Percentiles rank a stretch among this genome's conserved stretches.
phyloP scores from a whole-genome alignment of 2,113 vertebrate species.

The Malurus cyaneus region DNA sequence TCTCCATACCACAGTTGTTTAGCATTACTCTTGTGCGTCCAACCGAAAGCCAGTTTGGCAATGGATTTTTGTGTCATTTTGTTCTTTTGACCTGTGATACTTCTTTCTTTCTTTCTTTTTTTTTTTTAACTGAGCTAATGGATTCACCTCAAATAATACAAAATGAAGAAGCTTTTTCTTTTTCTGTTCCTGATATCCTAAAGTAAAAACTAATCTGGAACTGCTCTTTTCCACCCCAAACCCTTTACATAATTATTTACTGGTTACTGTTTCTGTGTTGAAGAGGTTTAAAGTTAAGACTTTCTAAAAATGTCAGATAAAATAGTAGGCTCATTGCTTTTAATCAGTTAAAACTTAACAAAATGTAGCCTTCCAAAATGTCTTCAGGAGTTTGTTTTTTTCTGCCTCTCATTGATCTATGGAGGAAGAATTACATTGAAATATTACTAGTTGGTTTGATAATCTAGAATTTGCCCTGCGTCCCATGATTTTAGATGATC shows the following conservation, averaged over 20 bases:
- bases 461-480: background rate
- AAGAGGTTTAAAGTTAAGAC: slow-evolving; percentile 29
- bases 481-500: background rate
- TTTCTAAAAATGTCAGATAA: background rate
- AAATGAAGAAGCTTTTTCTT: background rate
- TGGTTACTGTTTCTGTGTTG: slow-evolving; percentile 5
- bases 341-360: background rate
- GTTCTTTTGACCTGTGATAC: slow-evolving; percentile 81
- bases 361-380: background rate
- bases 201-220: background rate
- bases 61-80: slow-evolving; percentile 70
- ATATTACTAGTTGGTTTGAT: background rate
- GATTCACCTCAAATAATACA: slow-evolving; percentile 1
- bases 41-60: slow-evolving; percentile 68
- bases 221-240: background rate
- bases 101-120: slow-evolving; percentile 55
- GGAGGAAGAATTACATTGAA: background rate
- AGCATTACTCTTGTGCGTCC: slow-evolving; percentile 73
- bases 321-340: background rate
- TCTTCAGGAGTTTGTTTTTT: background rate
- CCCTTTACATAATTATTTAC: background rate
- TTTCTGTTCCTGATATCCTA: slow-evolving; percentile 24
- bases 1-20: slow-evolving; percentile 71
- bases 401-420: background rate
- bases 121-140: background rate